Conservation (phyloP, 2,888 invertebrate species). For the Lithophane leautieri region DNA sequence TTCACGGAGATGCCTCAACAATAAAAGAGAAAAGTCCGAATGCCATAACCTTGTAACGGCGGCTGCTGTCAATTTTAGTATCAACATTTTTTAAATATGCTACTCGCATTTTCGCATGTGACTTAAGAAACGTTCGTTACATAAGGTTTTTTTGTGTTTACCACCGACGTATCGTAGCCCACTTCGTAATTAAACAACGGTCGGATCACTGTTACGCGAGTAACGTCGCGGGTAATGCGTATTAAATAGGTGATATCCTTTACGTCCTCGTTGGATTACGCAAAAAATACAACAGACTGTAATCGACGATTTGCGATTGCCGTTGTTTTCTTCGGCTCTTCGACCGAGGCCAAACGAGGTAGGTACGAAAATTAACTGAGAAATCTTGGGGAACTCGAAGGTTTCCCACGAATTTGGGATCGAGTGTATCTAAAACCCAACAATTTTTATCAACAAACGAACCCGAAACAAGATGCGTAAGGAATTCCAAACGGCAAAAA, state of each 20-base stretch:
- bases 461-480: constrained; percentile 86
- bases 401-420: constrained; percentile 72
- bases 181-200: constrained; percentile 72
- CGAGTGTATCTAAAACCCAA: constrained; percentile 69
- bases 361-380: constrained; percentile 32
- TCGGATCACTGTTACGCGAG: constrained; percentile 69
- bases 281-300: constrained; percentile 57
- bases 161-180: constrained; percentile 49
- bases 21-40: constrained; percentile 71
- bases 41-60: constrained; percentile 68
- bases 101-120: constrained; percentile 52
- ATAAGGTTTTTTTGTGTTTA: constrained; percentile 55
- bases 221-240: constrained; percentile 67
- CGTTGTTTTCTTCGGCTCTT: constrained; percentile 38
- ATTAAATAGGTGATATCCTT: constrained; percentile 71
- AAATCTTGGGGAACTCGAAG: constrained; percentile 39
- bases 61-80: constrained; percentile 55
- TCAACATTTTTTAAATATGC: constrained; percentile 56
- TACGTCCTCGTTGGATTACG: constrained; percentile 59
- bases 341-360: constrained; percentile 24
- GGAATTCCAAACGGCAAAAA: constrained; percentile 88
- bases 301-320: constrained; percentile 47
- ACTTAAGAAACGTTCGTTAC: constrained; percentile 54
- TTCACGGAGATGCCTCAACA: constrained; percentile 69
- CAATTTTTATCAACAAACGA: constrained; percentile 76